These are phyloP conservation scores for Rhyzopertha dominica DNA, from an alignment of 1,140 invertebrate species.

Conservation along the genomic window DNA sequence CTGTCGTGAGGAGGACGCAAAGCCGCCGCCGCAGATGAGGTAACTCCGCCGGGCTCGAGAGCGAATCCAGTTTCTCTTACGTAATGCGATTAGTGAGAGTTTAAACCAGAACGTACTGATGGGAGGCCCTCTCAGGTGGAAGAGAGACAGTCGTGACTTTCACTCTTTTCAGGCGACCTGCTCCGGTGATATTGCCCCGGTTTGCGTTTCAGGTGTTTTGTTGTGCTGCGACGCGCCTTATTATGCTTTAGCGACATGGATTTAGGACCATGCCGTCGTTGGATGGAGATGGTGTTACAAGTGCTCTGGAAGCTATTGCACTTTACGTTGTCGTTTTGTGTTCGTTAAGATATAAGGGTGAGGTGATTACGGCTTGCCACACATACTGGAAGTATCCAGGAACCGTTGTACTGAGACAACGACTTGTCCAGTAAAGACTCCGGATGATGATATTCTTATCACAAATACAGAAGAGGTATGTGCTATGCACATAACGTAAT, in stretches of 20 bases:
- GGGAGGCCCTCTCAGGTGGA: neutral
- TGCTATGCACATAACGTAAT: no score
- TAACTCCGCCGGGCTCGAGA: slow-evolving; percentile 5
- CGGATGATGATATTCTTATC: no score
- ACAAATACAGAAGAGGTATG: no score
- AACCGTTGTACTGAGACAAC: no score
- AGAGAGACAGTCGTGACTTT: slow-evolving; percentile 16
- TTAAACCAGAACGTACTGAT: neutral
- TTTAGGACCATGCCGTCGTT: neutral
- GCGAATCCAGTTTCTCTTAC: slow-evolving; percentile 7
- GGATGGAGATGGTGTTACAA: neutral
- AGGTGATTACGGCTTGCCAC: no score
- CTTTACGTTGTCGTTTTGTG: slow-evolving; percentile 6
- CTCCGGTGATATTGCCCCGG: slow-evolving; percentile 15
- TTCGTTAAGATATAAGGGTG: no score
- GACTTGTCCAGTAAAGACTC: no score
- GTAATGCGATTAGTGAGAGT: slow-evolving; percentile 7
- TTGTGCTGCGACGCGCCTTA: neutral
- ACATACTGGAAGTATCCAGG: no score
- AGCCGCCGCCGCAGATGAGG: no score
- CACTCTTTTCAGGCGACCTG: slow-evolving; percentile 15
- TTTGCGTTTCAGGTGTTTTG: no score
- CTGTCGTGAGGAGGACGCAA: no score
- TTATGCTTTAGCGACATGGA: slow-evolving; percentile 1
- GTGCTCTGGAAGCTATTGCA: slow-evolving; percentile 2